Conservation (phyloP, 1,140 invertebrate genomes). For the Megalonaias nervosa region DNA sequence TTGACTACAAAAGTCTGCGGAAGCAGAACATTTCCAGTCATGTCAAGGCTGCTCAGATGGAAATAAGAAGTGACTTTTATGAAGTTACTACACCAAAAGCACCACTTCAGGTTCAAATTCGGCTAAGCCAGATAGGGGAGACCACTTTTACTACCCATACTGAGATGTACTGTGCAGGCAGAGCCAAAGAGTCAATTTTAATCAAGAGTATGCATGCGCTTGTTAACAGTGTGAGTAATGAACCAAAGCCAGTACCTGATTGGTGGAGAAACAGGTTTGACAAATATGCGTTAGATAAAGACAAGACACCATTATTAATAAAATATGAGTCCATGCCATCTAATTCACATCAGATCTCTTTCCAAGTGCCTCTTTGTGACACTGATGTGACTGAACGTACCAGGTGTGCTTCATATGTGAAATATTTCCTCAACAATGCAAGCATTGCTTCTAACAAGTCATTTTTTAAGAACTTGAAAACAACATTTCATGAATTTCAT, state of each 20-base stretch:
- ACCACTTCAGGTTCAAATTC: conserved; percentile 44
- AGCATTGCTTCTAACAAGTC: conserved; percentile 51
- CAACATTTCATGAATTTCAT: conserved; percentile 52
- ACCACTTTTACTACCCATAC: conserved; percentile 45
- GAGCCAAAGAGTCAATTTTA: conserved; percentile 43
- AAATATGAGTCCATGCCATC: conserved; percentile 19
- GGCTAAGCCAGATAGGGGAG: conserved; percentile 43
- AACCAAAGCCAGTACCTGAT: conserved; percentile 37
- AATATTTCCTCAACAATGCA: conserved; percentile 52
- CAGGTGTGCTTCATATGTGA: conserved; percentile 52
- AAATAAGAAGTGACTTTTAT: conserved; percentile 53
- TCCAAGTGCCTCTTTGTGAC: conserved; percentile 49
- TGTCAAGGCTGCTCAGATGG: conserved; percentile 47
- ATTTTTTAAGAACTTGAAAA: conserved; percentile 41
- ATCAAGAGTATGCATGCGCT: conserved; percentile 47
- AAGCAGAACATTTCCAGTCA: conserved; percentile 42
- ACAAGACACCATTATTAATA: conserved; percentile 14
- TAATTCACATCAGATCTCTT: conserved; percentile 34
- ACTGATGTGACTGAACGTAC: conserved; percentile 47
- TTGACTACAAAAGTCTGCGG: conserved; percentile 42
- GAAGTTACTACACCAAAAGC: conserved; percentile 54
- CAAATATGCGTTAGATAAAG: conserved; percentile 2
- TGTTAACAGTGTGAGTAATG: conserved; percentile 30
- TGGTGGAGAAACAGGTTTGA: conserved; percentile 51
- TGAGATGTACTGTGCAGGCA: conserved; percentile 49